Conservation (phyloP, 2,797 vertebrate genomes). For the Brachymystax lenok region DNA sequence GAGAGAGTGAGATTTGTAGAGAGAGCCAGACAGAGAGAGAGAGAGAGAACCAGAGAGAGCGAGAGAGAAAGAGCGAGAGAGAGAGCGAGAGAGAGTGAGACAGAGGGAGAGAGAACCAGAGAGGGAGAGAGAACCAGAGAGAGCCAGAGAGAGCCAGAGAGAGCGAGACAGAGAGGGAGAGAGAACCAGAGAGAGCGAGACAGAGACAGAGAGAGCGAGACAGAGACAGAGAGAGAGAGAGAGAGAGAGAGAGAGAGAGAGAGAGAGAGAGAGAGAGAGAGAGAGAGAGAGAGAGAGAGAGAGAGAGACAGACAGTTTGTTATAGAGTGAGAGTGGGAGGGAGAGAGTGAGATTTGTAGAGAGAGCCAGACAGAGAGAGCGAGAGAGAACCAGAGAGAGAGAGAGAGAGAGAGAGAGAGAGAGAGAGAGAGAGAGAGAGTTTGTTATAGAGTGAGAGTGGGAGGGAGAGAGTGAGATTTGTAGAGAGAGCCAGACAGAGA, state of each 20-base stretch:
- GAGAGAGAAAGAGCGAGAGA: background rate
- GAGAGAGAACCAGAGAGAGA: too few relatives aligned
- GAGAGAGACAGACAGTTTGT: background rate
- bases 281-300: background rate
- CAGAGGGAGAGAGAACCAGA: too few relatives aligned
- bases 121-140: too few relatives aligned
- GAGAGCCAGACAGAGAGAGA: background rate
- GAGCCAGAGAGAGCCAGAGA: background rate
- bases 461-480: too few relatives aligned
- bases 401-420: too few relatives aligned
- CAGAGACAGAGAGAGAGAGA: too few relatives aligned
- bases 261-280: background rate
- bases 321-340: too few relatives aligned
- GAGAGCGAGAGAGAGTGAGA: background rate
- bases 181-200: background rate
- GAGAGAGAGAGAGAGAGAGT: too few relatives aligned
- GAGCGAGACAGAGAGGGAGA: background rate
- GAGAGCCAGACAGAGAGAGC: too few relatives aligned
- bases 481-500: too few relatives aligned
- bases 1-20: background rate
- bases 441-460: too few relatives aligned
- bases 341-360: background rate
- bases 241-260: background rate
- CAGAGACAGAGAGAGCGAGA: background rate
- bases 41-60: background rate